Base-by-base conservation (phyloP, 2,113 vertebrate species). In the Scatophagus argus region DNA sequence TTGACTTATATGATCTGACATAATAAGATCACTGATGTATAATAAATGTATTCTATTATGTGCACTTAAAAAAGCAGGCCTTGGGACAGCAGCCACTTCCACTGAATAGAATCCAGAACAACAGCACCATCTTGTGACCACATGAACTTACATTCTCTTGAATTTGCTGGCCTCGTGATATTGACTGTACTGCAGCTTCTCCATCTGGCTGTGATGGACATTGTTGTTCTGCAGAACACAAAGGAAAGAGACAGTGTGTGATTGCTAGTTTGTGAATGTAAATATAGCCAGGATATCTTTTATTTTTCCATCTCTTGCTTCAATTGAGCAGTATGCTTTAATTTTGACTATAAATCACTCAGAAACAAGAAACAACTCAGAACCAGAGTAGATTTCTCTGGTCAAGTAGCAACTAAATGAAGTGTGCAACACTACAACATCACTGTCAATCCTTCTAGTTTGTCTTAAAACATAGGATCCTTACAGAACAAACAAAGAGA, bases 61-160 rank as follows among this genome's bases (percentile, higher is more conserved):
- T 25, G 10, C 4, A 29, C 19, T 14, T 43, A 21, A 70, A 36
- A 63, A 31, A 59, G 10, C 10, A 10, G 7, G 2, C 6, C 6
- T 13, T 17, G 16, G 6, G 25, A 51, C 14, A 5, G 2, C 4
- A 14, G 39, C 8, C 1, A 1, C 19, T n/a, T 27, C 3, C 16
- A 9, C 3, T 25, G 39, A 46, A 34, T 23, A 13, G 4, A 29
- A 34, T 21, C 59, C 46, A 34, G 77, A 69, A 54, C 85, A 81
- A 91, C 72, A 87, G 73, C 71, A 74, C 90, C 93, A 90, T 82
- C 94, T 92, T 75, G 90, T 92, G 93, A 70, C 19, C 11, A 61
- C 32, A 66, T n/a, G 10, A 44, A 87, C 84, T 91, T 62, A 92
- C 93, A 46, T 76, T 68, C 74, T 92, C 77, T 72, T 90, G 79